Evolutionary conservation across 2,888 invertebrate genomes (phyloP), one percentile per base, ranked within the genome.

Genomic region (Cantharis lateralis): DNA sequence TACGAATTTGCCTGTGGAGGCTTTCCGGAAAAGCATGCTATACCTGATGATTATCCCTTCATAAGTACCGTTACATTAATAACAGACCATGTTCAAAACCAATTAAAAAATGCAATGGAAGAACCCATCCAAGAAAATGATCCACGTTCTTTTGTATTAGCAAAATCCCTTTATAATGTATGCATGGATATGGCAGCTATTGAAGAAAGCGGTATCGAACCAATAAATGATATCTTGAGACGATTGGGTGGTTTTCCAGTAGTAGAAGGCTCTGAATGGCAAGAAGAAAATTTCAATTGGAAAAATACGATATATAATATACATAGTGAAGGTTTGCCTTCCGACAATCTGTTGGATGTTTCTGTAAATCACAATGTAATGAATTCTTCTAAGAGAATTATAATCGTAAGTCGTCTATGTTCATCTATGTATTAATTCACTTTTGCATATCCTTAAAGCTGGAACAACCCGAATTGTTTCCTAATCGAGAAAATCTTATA

Each of bases 191-290:
- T 93, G 88, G 92, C 93, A 80, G 88, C 93, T 16, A 97, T 98
- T 83, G 96, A 98, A 85, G 89, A 91, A 2, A 91, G 93, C 69
- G 97, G 96, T 0, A 87, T 95, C 63, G 88, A 89, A 3, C 96
- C 97, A 0, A 91, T 97, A 62, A 87, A 91, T 72, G 89, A 90
- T 0, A 93, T 96, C 85, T 88, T 98, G 72, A 90, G 91, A 32
- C 89, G 91, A n/a, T 90, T 98, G 24, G 98, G 98, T 0, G 97
- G 97, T 2, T 98, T 98, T 98, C 98, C 98, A 0, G 94, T 95
- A 15, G 89, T 97, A 62, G 93, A 94, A 80, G 96, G 94, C 0
- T 90, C 92, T 24, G 80, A 85, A 0, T 97, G 97, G 97, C 91
- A 93, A 81, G 92, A 92, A 3, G 87, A 87, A 0, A 87, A 89